Base-by-base conservation (phyloP, 2,888 invertebrate species). In the Zonitis immaculata region DNA sequence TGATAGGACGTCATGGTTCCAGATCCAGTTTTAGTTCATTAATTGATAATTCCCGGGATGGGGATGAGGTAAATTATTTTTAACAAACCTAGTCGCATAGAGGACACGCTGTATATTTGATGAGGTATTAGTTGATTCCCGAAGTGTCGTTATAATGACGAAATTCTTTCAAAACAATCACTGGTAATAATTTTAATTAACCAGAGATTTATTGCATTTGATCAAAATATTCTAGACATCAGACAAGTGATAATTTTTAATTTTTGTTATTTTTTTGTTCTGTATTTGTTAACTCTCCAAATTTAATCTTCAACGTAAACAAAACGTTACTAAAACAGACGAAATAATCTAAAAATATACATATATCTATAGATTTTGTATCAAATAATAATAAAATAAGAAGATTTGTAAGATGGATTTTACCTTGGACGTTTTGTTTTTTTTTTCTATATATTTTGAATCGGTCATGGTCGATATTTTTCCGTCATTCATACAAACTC, bases 21-120 rank as follows among this genome's bases (percentile, higher is more conserved):
- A 79, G 89, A 54, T 83, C 86, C 42, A 89, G 89, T 56, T 85
- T 90, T 61, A 85, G 85, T 44, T 89, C 89, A 22, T 79, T 90
- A 45, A 78, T 80, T 55, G 85, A 86, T 56, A 72, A 76, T 18
- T 74, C 74, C 42, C 73, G 73, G 44, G 75, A 77, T 64, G 75
- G 75, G 11, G 81, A 81, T 56, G 81, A 82, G 79, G 87, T 87
- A 70, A 79, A 43, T 16, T n/a, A 51, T 42, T 30, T 30, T 20
- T 51, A n/a, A n/a, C n/a, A n/a, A n/a, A n/a, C n/a, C n/a, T n/a
- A n/a, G 30, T 32, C 30, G 11, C 11, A 14, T 39, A 28, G 28
- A 43, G n/a, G n/a, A n/a, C n/a, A n/a, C n/a, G n/a, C 27, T 49
- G 35, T 35, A 47, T 32, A 35, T 35, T 16, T 16, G 18, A 16